Evolutionary conservation across 2,113 vertebrate genomes (phyloP), one percentile per base, ranked within the genome.

Genomic region (Sinocyclocheilus maitianheensis): DNA sequence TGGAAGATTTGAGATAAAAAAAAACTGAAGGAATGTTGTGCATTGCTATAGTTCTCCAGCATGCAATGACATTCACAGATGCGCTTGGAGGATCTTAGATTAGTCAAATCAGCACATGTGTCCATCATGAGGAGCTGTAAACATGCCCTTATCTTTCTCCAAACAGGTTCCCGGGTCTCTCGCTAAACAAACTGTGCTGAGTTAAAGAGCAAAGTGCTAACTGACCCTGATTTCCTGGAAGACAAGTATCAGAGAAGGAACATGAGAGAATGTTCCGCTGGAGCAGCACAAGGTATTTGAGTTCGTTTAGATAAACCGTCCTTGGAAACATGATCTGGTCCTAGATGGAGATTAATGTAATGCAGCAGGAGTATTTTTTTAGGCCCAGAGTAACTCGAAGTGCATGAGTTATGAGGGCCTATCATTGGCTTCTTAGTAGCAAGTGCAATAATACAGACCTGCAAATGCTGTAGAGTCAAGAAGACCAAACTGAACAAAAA

Each of bases 141-240:
- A 83, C 51, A 3, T 3, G 0, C 20, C 81, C 67, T 83, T 82
- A 82, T 82, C 80, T 82, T 65, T 69, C 80, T 67, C 80, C 51
- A 82, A 82, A 82, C 62, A 82, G 80, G 63, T n/a, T 82, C 63
- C 63, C 40, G 18, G 22, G 22, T 74, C 48, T n/a, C 34, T 83
- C 46, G 58, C 81, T 74, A 72, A 20, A 40, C 81, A 83, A 69
- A 22, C 30, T n/a, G 67, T 74, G 20, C 30, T 10, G 26, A 58
- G 81, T 83, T 16, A 83, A 74, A 72, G 22, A 83, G 67, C 81
- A 83, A 74, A 74, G 81, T 74, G 30, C 67, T 69, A 83, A 83
- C 30, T 74, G 81, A 71, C 51, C 65, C 48, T 14, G 14, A 53
- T 83, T 83, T 83, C 81, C 81, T 74, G 81, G 67, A 83, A 24